phyloP scores from a whole-genome alignment of 2,797 vertebrate species.

The Bucorvus abyssinicus region DNA sequence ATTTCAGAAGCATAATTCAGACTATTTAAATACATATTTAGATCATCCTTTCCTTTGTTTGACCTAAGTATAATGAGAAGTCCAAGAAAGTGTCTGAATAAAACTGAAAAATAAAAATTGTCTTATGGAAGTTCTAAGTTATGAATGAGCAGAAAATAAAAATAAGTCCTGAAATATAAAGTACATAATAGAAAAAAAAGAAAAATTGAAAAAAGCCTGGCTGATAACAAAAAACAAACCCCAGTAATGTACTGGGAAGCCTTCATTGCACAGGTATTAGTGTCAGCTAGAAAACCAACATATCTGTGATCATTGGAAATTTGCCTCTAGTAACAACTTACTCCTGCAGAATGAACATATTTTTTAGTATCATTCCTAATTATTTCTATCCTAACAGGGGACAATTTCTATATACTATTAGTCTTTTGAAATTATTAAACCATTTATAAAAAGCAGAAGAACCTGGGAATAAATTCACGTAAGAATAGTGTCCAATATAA shows the following conservation, averaged over 20 bases:
- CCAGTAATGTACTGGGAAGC: not conserved
- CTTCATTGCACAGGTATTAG: not conserved
- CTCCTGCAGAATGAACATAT: not conserved
- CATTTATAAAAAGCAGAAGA: not conserved
- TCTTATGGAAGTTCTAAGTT: not conserved
- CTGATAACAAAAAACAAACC: not conserved
- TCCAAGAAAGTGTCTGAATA: not conserved
- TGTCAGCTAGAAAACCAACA: not conserved
- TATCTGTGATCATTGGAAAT: not conserved
- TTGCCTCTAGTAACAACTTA: not conserved
- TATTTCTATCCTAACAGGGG: not conserved
- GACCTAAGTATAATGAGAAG: not conserved
- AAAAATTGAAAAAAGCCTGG: not conserved
- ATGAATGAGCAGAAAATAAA: not conserved
- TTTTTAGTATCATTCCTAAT: not conserved
- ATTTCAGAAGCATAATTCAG: not conserved
- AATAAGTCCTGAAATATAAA: not conserved
- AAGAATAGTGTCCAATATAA: not conserved
- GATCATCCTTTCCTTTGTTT: not conserved
- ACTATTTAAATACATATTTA: not conserved
- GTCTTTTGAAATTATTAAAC: not conserved
- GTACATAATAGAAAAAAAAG: not conserved
- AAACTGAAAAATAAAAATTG: not conserved
- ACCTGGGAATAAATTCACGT: not conserved
- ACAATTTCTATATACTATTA: not conserved